phyloP scores from a whole-genome alignment of 2,113 vertebrate species.

The Anarhynchus alexandrinus region DNA sequence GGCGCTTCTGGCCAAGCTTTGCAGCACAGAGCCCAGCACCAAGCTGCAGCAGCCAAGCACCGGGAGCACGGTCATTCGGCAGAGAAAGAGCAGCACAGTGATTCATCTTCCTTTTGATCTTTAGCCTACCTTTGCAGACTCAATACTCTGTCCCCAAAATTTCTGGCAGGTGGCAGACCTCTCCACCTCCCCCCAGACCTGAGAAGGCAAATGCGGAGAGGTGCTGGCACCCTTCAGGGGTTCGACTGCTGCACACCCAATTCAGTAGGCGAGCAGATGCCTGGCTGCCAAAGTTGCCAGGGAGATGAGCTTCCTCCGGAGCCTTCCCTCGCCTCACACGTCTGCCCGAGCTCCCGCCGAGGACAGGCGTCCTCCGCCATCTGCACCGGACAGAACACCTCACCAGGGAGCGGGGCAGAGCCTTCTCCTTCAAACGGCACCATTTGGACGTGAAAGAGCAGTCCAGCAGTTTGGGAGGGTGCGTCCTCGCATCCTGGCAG shows the following conservation, averaged over 20 bases:
- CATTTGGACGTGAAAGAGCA: fast-evolving
- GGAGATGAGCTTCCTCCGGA: slow-evolving; percentile 32
- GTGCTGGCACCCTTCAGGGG: not conserved
- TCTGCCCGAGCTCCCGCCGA: not conserved
- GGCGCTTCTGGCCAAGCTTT: not conserved
- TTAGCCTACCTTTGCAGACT: not conserved
- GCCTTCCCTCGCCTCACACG: not conserved
- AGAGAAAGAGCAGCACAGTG: not conserved
- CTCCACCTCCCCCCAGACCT: not conserved
- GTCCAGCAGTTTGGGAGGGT: not conserved
- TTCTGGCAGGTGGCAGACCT: not conserved
- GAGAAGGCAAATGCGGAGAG: not conserved
- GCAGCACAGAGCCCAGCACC: not conserved
- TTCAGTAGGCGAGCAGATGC: not conserved
- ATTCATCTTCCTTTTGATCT: slow-evolving; percentile 27
- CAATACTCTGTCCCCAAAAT: not conserved
- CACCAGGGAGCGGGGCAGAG: not conserved
- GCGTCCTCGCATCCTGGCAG: not conserved
- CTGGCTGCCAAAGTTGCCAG: slow-evolving; percentile 46
- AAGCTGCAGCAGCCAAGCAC: not conserved
- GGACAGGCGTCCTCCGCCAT: not conserved
- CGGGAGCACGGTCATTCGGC: not conserved
- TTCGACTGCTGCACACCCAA: not conserved
- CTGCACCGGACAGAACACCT: not conserved
- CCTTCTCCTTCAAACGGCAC: fast-evolving